These are phyloP conservation scores for Xylocopa sonorina DNA, from an alignment of 1,140 invertebrate species.

Conservation along the genomic window DNA sequence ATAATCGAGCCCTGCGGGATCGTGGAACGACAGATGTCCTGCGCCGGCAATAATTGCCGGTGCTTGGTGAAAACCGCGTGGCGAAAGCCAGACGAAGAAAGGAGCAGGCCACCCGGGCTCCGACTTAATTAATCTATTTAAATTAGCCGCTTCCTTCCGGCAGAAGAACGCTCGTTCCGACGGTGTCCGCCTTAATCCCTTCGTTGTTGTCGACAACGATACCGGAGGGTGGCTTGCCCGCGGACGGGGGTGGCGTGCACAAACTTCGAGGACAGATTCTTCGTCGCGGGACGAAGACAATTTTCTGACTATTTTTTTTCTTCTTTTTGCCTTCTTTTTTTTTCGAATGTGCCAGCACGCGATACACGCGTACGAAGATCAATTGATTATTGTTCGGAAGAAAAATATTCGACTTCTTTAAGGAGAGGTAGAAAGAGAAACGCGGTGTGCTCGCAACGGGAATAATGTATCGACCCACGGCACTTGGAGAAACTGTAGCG, in stretches of 20 bases:
- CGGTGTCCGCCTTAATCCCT: slow-evolving; percentile 22
- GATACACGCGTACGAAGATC: too few species aligned
- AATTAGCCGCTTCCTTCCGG: slow-evolving; percentile 67
- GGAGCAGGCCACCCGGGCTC: slow-evolving; percentile 21
- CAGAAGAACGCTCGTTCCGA: slow-evolving; percentile 27
- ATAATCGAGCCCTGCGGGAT: slow-evolving; percentile 29
- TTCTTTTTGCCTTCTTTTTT: too few species aligned
- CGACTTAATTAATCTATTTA: slow-evolving; percentile 74
- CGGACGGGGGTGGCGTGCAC: neutral
- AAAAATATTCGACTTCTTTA: too few species aligned
- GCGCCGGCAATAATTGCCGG: slow-evolving; percentile 56
- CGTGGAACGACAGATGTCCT: slow-evolving; percentile 36
- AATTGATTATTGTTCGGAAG: too few species aligned
- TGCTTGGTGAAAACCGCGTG: slow-evolving; percentile 50
- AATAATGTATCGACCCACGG: neutral
- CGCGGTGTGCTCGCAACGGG: too few species aligned
- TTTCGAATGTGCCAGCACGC: too few species aligned
- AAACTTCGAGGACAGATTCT: slow-evolving; percentile 3
- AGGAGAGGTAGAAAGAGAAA: too few species aligned
- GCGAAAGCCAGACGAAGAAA: slow-evolving; percentile 9
- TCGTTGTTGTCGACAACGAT: slow-evolving; percentile 31
- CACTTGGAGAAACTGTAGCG: neutral
- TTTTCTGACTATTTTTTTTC: too few species aligned
- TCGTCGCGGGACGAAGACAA: slow-evolving; percentile 3
- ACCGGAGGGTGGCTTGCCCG: neutral